A percentile compares a stretch with the other conserved stretches of the same genome.
phyloP scores from a whole-genome alignment of 2,113 vertebrate species.

The Xenopus tropicalis region DNA sequence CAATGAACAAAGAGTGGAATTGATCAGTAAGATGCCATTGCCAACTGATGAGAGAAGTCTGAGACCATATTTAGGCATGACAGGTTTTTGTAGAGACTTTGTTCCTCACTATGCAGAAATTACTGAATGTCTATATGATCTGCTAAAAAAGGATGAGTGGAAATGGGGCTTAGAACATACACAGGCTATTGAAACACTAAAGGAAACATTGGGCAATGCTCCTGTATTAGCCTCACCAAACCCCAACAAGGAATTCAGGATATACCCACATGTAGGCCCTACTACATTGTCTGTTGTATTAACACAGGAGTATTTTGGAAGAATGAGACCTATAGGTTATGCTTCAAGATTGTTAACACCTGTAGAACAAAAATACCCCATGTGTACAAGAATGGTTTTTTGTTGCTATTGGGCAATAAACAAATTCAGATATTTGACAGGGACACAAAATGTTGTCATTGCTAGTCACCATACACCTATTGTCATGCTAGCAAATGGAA shows the following conservation, averaged over 20 bases:
- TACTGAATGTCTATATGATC: not conserved
- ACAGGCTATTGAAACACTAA: not conserved
- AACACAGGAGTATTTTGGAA: not conserved
- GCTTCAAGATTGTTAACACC: not conserved
- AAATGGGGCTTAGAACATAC: not conserved
- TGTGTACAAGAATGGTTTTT: not conserved
- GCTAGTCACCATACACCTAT: not conserved
- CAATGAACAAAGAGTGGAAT: conserved; percentile 2
- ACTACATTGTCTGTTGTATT: not conserved
- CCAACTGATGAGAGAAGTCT: not conserved
- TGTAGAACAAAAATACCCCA: not conserved
- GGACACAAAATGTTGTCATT: not conserved
- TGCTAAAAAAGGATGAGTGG: not conserved
- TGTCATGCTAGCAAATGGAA: not conserved
- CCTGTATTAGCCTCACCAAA: not conserved
- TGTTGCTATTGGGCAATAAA: not conserved
- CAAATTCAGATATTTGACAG: not conserved
- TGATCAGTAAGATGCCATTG: not conserved
- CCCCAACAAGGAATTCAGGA: not conserved
- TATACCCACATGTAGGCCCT: not conserved
- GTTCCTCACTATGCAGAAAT: not conserved
- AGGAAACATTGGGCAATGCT: not conserved
- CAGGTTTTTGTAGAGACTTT: not conserved
- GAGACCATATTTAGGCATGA: not conserved
- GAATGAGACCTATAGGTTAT: not conserved